Base-by-base conservation (phyloP, 1,140 invertebrate genomes). In the Diuraphis noxia region DNA sequence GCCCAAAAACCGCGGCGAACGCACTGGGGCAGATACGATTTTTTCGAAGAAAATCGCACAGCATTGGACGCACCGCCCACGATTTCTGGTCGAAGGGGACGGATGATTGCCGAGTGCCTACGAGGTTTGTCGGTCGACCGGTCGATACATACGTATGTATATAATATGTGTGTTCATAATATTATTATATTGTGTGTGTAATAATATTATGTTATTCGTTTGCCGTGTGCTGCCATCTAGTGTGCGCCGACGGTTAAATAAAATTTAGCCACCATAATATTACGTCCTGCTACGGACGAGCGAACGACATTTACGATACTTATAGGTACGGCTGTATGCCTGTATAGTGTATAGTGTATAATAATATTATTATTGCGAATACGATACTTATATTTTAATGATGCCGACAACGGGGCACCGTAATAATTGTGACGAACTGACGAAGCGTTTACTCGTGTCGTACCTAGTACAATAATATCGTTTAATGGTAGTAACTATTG, bases 41-140 rank as follows among this genome's bases (percentile, higher is more conserved):
- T 88, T 89, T 91, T 38, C 17, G 21, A 36, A 13, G 13, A 91
- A 91, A 91, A 91, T 82, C 77, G 89, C 89, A 91, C 89, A 91
- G 89, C 72, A 91, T 91, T 81, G n/a, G 77, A 34, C 63, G 88
- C 87, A n/a, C 88, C 63, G 63, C 88, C 84, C 84, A 86, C 84
- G 84, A 34, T 86, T 43, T 43, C 82, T 34, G n/a, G 40, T 19
- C 17, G 82, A n/a, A n/a, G 46, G n/a, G 43, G 46, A 49, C 43
- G 34, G 34, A 49, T 23, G 82, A n/a, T 19, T 19, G 40, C 40
- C 17, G n/a, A 43, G 84, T 34, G 30, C 30, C 30, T 30, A 85
- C 82, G 41, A 41, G 56, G n/a, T 72, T n/a, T 72, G 56, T 72
- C 56, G 56, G 56, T 72, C 82, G 82, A 25, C 84, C 41, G 84